Percentiles rank a stretch among this genome's conserved stretches.
phyloP scores from a whole-genome alignment of 2,113 vertebrate species.

The Pycnonotus jocosus region DNA sequence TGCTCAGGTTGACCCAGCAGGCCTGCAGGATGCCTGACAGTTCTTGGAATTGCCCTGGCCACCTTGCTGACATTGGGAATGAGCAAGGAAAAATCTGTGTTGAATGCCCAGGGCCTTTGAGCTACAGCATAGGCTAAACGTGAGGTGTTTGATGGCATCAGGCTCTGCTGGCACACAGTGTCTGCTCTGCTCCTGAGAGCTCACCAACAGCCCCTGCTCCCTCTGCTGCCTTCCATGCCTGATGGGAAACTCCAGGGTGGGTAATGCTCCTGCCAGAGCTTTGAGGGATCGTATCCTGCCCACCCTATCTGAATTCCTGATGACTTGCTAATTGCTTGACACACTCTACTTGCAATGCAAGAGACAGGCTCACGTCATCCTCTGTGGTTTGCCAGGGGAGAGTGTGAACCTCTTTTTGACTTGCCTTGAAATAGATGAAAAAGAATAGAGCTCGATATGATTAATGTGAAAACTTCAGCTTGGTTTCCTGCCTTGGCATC shows the following conservation, averaged over 20 bases:
- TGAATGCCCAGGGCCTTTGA: neutral
- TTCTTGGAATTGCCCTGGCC: neutral
- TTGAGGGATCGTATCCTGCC: constrained; percentile 38
- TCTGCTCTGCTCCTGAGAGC: neutral
- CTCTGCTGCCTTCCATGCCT: constrained; percentile 19
- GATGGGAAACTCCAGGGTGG: constrained; percentile 28
- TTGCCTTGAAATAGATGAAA: constrained; percentile 52
- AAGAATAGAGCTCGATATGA: constrained; percentile 45
- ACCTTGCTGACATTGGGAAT: neutral
- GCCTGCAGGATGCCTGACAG: neutral
- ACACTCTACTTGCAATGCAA: constrained; percentile 52
- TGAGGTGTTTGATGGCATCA: neutral
- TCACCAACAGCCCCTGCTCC: constrained; percentile 35
- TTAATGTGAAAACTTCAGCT: constrained; percentile 51
- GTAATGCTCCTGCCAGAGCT: constrained; percentile 40
- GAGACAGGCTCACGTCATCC: constrained; percentile 50
- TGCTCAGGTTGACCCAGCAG: neutral
- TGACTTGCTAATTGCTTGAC: constrained; percentile 64
- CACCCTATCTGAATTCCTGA: constrained; percentile 55
- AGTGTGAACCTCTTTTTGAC: constrained; percentile 42
- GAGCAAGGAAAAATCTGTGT: neutral
- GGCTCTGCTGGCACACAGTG: neutral
- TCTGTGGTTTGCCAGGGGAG: constrained; percentile 56
- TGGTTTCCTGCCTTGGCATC: neutral
- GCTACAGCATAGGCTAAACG: neutral